These are phyloP conservation scores for Pharmacophagus antenor DNA, from an alignment of 2,888 invertebrate genomes.

Conservation along the genomic window DNA sequence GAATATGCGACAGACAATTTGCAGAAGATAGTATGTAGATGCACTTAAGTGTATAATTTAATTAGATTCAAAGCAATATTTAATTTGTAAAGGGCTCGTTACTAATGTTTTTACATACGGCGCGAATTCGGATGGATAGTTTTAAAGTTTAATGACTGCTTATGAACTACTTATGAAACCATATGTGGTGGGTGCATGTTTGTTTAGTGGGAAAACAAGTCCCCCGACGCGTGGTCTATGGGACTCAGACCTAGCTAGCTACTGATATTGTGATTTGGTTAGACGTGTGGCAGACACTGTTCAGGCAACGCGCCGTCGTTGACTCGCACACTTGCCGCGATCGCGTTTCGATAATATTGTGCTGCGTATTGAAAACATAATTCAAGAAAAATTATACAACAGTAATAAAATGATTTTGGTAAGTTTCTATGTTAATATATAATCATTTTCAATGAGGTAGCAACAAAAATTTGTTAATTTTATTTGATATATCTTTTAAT, in stretches of 20 bases:
- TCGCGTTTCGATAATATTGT: conserved; percentile 17
- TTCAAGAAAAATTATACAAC: conserved; percentile 21
- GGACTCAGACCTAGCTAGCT: conserved; percentile 37
- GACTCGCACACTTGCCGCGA: conserved; percentile 34
- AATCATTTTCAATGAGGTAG: no score
- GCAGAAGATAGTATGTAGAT: no score
- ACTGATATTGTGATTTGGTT: conserved; percentile 28
- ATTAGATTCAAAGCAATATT: no score
- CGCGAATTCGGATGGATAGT: conserved; percentile 19
- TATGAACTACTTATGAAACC: conserved; percentile 17
- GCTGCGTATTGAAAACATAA: conserved; percentile 27
- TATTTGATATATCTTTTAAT: no score
- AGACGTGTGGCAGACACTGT: conserved; percentile 65
- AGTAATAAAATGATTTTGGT: conserved; percentile 40
- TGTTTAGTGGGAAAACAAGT: conserved; percentile 35
- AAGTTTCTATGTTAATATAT: conserved; percentile 34
- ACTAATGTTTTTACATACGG: no score
- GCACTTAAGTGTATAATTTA: no score
- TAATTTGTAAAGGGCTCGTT: no score
- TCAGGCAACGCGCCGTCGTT: conserved; percentile 51
- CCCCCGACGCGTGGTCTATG: conserved; percentile 39
- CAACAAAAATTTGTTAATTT: no score
- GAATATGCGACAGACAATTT: no score
- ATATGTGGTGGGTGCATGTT: conserved; percentile 39
- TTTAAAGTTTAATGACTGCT: conserved; percentile 15